phyloP scores from a whole-genome alignment of 1,140 invertebrate species.

The Lucilia cuprina region DNA sequence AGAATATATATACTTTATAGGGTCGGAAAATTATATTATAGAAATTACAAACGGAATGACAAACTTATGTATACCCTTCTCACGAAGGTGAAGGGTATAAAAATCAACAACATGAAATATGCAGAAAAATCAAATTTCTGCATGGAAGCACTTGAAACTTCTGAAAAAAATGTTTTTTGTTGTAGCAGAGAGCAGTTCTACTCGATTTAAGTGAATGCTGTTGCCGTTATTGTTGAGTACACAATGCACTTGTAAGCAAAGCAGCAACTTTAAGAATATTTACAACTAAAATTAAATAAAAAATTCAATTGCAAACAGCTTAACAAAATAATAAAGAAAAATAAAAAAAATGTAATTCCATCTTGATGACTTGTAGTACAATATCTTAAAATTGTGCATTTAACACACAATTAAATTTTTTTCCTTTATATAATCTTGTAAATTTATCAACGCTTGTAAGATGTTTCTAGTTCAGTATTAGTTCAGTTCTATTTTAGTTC shows the following conservation, averaged over 20 bases:
- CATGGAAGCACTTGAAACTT: conserved; percentile 19
- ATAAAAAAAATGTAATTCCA: neutral
- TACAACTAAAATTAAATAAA: no score
- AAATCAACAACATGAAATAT: neutral
- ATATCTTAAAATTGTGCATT: conserved; percentile 2
- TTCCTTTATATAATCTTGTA: neutral
- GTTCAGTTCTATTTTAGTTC: no score
- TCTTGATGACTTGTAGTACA: neutral
- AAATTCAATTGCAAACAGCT: neutral
- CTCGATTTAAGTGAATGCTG: conserved; percentile 4
- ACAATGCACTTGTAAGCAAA: conserved; percentile 1
- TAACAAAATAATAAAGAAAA: neutral
- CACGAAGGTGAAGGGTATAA: no score
- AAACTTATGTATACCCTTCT: no score
- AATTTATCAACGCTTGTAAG: no score
- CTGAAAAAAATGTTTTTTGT: neutral
- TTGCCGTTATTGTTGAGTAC: neutral
- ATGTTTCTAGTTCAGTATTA: no score
- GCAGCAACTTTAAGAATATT: neutral
- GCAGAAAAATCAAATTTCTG: conserved; percentile 25
- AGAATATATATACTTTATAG: no score
- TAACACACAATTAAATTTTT: neutral
- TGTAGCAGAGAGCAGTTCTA: neutral
- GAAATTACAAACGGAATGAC: no score
- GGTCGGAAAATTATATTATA: no score